These are phyloP conservation scores for Diaphora mendica DNA, from an alignment of 2,888 invertebrate species.

Conservation along the genomic window DNA sequence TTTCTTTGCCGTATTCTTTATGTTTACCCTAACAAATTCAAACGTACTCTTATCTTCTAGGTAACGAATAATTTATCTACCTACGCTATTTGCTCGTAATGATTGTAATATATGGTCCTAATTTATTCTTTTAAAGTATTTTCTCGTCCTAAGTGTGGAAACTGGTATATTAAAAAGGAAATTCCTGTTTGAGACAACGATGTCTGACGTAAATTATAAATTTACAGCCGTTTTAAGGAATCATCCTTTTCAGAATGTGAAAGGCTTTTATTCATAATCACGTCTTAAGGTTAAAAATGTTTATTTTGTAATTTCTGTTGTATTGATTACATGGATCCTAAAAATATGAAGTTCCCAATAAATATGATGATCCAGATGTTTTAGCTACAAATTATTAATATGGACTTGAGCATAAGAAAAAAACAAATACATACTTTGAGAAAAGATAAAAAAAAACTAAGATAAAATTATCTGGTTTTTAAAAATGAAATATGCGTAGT, in stretches of 20 bases:
- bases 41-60: not conserved
- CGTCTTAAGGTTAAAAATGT: not conserved
- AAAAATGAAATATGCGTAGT: too few relatives aligned
- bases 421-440: too few relatives aligned
- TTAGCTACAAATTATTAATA: not conserved
- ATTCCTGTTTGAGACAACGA: not conserved
- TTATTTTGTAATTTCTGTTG: not conserved
- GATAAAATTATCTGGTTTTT: too few relatives aligned
- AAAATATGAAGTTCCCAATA: not conserved
- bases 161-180: constrained; percentile 7
- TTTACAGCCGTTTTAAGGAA: not conserved
- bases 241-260: not conserved
- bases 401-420: too few relatives aligned
- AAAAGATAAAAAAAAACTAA: too few relatives aligned
- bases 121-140: constrained; percentile 7
- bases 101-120: constrained; percentile 3
- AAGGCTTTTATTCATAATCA: not conserved
- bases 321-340: too few relatives aligned
- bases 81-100: constrained; percentile 1
- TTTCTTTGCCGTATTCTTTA: not conserved
- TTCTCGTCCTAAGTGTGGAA: not conserved
- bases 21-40: not conserved
- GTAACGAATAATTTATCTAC: not conserved
- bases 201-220: not conserved
- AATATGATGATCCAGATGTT: not conserved